phyloP scores from a whole-genome alignment of 1,140 invertebrate species.

The Drosophila sulfurigaster region DNA sequence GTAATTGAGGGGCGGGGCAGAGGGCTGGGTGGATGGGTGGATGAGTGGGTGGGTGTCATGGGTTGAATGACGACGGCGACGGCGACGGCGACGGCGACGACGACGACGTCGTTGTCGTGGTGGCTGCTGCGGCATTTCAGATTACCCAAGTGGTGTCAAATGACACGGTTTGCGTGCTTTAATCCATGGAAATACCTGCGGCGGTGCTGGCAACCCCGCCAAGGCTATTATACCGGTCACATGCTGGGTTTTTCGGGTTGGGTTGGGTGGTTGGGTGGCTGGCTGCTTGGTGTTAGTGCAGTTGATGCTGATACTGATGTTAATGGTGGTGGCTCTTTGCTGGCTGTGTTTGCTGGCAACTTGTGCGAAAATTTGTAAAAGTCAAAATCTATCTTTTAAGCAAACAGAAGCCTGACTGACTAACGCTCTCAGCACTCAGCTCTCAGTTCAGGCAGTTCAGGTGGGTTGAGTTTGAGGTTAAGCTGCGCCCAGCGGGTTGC shows the following conservation, averaged over 20 bases:
- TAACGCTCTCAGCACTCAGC: not conserved
- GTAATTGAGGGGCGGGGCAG: slow-evolving; percentile 34
- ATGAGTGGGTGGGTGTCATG: not conserved
- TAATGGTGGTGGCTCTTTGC: slow-evolving; percentile 1
- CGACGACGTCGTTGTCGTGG: slow-evolving; percentile 24
- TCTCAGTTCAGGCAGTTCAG: slow-evolving; percentile 34
- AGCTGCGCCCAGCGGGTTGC: slow-evolving; percentile 39
- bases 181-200: slow-evolving; percentile 82
- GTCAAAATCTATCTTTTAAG: slow-evolving; percentile 81
- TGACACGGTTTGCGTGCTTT: slow-evolving; percentile 80
- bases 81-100: not conserved
- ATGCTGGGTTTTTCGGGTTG: slow-evolving; percentile 56
- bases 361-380: slow-evolving; percentile 83
- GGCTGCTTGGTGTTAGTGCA: slow-evolving; percentile 7
- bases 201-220: slow-evolving; percentile 59
- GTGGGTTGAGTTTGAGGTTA: slow-evolving; percentile 43
- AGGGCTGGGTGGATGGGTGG: slow-evolving; percentile 9
- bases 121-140: slow-evolving; percentile 70
- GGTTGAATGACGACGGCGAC: not conserved
- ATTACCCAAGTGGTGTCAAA: slow-evolving; percentile 81
- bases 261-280: not conserved
- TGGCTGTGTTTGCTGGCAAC: slow-evolving; percentile 25
- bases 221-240: slow-evolving; percentile 77
- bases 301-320: slow-evolving; percentile 3
- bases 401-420: slow-evolving; percentile 43